Evolutionary conservation across 2,797 vertebrate genomes (phyloP).

Genomic region (Sus cebifrons): DNA sequence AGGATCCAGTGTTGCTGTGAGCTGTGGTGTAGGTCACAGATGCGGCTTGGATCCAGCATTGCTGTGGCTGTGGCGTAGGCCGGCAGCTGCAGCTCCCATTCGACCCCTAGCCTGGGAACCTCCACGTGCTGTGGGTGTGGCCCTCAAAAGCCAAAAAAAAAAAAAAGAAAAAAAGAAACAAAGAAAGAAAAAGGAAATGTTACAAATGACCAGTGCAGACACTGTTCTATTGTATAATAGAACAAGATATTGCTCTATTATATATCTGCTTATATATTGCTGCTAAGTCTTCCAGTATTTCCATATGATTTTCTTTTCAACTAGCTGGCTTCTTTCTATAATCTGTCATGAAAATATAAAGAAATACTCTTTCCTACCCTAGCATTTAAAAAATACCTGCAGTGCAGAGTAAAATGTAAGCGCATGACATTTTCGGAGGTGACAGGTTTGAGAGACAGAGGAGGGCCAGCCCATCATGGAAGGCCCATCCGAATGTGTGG

Average conservation of each 20-base stretch:
- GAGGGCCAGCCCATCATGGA: rapidly evolving
- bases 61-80: too few species aligned
- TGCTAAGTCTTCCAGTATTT: background rate
- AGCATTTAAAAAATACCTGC: background rate
- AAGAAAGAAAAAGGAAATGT: background rate
- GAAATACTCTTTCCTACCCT: background rate
- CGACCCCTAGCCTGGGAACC: too few species aligned
- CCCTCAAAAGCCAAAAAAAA: too few species aligned
- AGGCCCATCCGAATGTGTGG: rapidly evolving
- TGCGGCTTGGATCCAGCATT: too few species aligned
- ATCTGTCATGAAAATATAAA: background rate
- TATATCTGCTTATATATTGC: too few species aligned
- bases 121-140: too few species aligned
- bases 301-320: constrained; percentile 6
- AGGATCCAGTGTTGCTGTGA: too few species aligned
- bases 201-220: background rate
- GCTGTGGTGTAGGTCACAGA: too few species aligned
- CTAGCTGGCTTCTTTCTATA: background rate
- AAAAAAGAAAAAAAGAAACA: too few species aligned
- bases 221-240: too few species aligned
- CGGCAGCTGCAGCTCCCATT: too few species aligned
- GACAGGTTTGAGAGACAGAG: background rate
- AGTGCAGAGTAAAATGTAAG: background rate
- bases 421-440: background rate
- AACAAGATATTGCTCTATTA: too few species aligned